A percentile compares a stretch with the other conserved stretches of the same genome.
phyloP scores from a whole-genome alignment of 2,113 vertebrate genomes.

The Columba janthina region DNA sequence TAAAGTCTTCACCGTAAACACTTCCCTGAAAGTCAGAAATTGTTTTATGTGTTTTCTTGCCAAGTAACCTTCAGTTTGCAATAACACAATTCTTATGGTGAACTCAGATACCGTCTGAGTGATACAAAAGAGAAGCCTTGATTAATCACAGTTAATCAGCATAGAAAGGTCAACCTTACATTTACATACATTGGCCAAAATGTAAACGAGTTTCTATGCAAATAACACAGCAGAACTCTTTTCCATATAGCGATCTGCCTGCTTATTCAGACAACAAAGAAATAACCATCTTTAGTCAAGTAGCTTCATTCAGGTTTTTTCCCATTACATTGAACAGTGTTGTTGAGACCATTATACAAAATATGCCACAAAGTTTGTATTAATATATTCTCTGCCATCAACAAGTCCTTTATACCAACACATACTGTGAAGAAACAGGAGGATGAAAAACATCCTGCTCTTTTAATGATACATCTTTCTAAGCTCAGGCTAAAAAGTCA shows the following conservation, averaged over 20 bases:
- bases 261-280: not conserved
- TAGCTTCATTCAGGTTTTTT: not conserved
- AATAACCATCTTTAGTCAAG: not conserved
- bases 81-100: not conserved
- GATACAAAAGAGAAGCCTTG: not conserved
- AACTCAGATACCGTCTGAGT: not conserved
- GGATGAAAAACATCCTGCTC: not conserved
- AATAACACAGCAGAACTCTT: not conserved
- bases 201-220: not conserved
- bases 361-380: not conserved
- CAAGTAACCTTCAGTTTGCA: not conserved
- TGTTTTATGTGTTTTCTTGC: not conserved
- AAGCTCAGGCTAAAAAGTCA: not conserved
- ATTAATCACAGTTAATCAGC: not conserved
- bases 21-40: not conserved
- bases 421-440: fast-evolving
- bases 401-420: not conserved
- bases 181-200: not conserved
- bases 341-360: not conserved
- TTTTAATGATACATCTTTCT: not conserved
- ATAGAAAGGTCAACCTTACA: not conserved
- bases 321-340: not conserved
- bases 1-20: not conserved
- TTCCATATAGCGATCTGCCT: fast-evolving
- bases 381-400: not conserved